Evolutionary conservation across 2,888 invertebrate species (phyloP), one percentile per base, ranked within the genome.

Genomic region (Campaea margaritaria): DNA sequence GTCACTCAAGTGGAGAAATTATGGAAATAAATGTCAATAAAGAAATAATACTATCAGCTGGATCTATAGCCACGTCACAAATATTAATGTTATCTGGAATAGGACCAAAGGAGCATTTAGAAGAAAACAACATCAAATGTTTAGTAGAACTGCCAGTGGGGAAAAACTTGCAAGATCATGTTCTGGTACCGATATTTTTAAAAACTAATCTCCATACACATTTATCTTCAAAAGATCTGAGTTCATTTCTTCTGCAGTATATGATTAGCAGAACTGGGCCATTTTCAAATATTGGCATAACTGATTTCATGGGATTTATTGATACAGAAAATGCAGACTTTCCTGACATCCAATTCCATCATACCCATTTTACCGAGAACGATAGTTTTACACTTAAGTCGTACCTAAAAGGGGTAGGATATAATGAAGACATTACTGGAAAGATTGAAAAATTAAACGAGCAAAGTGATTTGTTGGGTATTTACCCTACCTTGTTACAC

Each of bases 261-360:
- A 83, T 93, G 54, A 80, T 88, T 44, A 87, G 84, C 45, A 89
- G 53, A 47, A 50, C 45, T 10, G 63, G 63, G 2, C 58, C 58
- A 13, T 52, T 61, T 39, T 61, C 64, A 42, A 54, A 52, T 15
- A 49, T 61, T 52, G 60, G 58, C 3, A 51, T 64, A 15, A 58
- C 61, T 1, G 89, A 93, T 72, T 88, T 93, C n/a, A 83, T 93
- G 52, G 88, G 89, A 7, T 94, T 94, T 68, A 75, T 93, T 2
- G 87, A 92, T 61, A 93, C 93, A 0, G 82, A 81, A 34, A 85
- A 89, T 58, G 74, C 73, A 3, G 69, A 64, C 0, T 88, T 88
- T 74, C 94, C 94, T 0, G 93, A 94, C 66, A 76, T 94, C 7
- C 92, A 94, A 74, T 85, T 86, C 44, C 88, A 89, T 75, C 86